Evolutionary conservation across 2,113 vertebrate genomes (phyloP).

Genomic region (Oreochromis aureus): DNA sequence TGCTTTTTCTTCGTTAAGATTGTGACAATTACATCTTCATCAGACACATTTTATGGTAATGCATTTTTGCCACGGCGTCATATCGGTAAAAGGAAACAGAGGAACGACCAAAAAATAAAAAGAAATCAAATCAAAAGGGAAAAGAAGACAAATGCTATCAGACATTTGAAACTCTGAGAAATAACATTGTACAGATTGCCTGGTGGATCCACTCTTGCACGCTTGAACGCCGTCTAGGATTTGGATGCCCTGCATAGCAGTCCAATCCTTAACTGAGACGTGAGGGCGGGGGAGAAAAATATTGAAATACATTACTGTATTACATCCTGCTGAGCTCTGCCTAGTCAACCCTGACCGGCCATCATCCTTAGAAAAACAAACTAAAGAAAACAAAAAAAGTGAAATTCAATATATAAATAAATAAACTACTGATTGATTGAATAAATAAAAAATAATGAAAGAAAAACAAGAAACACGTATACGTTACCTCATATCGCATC

Average conservation of each 20-base stretch:
- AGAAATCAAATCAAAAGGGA: not conserved
- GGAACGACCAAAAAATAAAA: not conserved
- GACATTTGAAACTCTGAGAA: slow-evolving; percentile 29
- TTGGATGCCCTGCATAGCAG: slow-evolving; percentile 45
- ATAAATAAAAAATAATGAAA: not conserved
- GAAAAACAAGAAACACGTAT: slow-evolving; percentile 1
- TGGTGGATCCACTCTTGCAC: slow-evolving; percentile 25
- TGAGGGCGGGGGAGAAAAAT: slow-evolving; percentile 3
- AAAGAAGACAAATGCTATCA: not conserved
- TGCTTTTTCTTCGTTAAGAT: slow-evolving; percentile 34
- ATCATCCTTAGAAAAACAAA: not conserved
- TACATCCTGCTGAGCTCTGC: slow-evolving; percentile 23
- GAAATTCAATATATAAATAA: slow-evolving; percentile 10
- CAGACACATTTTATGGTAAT: slow-evolving; percentile 76
- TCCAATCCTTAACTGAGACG: slow-evolving; percentile 35
- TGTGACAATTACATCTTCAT: slow-evolving; percentile 64
- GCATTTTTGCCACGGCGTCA: slow-evolving; percentile 52
- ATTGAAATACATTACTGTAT: slow-evolving; percentile 24
- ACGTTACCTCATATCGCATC: slow-evolving; percentile 47
- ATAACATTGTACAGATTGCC: slow-evolving; percentile 26
- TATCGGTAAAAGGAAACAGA: not conserved
- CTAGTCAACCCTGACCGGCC: slow-evolving; percentile 20
- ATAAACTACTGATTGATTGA: not conserved
- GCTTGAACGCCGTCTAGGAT: slow-evolving; percentile 37
- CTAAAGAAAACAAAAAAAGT: not conserved